Evolutionary conservation across 1,140 invertebrate genomes (phyloP), one percentile per base, ranked within the genome.

Genomic region (Paraescarpia echinospica): DNA sequence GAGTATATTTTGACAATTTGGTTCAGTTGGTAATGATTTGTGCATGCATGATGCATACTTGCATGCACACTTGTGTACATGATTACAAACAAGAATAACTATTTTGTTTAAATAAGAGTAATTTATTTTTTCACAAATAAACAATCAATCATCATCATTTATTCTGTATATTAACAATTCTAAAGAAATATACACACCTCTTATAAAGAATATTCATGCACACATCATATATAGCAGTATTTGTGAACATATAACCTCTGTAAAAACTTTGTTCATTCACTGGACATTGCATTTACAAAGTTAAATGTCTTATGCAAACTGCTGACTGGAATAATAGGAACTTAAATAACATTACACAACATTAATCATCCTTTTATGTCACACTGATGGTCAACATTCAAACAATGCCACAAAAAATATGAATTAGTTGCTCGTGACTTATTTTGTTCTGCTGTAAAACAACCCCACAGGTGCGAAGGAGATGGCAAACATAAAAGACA

Each of bases 121-220:
- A 77, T 77, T 77, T 77, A 77, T 77, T 77, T 18, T 18, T 31
- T 77, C 59, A 18, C 27, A 77, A 77, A 77, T 77, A 77, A 18
- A 77, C 59, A 77, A 77, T 27, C 27, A 31, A 27, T 77, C 59
- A 77, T 51, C 48, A 51, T 31, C 59, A 77, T 77, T 77, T 77
- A 77, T 77, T 77, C 59, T 77, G 59, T 77, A 77, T 77, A 27
- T 77, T 77, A 77, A 77, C 59, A 77, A 77, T 77, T 77, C 59
- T 77, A 77, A 77, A 77, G 59, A 77, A 77, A 77, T 77, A 77
- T 77, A 77, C 59, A 77, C 59, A 77, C 59, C 59, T 77, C 27
- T 77, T 77, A 77, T 77, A 77, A 77, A 77, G 59, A 77, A 77
- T 77, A 77, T 77, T 22, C 59, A 77, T 77, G 59, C 59, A 77